Evolutionary conservation across 2,888 invertebrate genomes (phyloP).

Genomic region (Xestia xanthographa): DNA sequence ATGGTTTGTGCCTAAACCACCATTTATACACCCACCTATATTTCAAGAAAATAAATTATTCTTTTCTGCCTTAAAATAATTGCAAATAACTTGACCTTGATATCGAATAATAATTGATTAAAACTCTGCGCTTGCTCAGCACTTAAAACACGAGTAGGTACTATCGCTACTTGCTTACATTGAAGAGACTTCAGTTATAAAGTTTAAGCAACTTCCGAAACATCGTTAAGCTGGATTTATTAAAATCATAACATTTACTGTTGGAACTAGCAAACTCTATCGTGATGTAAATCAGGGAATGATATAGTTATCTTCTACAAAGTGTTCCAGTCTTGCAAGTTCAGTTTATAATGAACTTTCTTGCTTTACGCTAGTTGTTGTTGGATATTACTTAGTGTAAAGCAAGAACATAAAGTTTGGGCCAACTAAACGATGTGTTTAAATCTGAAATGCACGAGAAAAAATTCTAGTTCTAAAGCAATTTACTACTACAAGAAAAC

Average conservation of each 20-base stretch:
- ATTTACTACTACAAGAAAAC: not conserved
- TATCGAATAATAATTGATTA: not conserved
- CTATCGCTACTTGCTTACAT: not conserved
- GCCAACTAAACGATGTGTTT: not conserved
- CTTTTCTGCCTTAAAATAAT: not conserved
- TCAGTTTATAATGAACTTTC: conserved; percentile 18
- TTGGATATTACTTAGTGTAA: not conserved
- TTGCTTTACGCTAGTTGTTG: not conserved
- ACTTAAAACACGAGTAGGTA: not conserved
- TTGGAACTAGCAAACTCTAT: not conserved
- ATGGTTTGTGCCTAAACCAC: too few relatives aligned
- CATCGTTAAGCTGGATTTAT: not conserved
- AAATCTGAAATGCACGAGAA: conserved; percentile 5
- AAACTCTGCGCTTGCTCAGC: conserved; percentile 5
- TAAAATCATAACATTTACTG: not conserved
- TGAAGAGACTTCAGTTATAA: conserved; percentile 3
- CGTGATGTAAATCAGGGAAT: not conserved
- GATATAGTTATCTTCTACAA: conserved; percentile 22
- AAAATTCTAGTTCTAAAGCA: not conserved
- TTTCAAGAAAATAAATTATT: not conserved
- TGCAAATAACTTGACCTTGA: not conserved
- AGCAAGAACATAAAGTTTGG: not conserved
- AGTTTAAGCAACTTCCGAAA: not conserved
- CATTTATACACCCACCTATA: too few relatives aligned
- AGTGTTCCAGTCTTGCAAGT: conserved; percentile 1